Percentiles rank a stretch among this genome's conserved stretches.
Evolutionary conservation across 2,113 vertebrate genomes (phyloP).

Genomic region (Podiceps cristatus): DNA sequence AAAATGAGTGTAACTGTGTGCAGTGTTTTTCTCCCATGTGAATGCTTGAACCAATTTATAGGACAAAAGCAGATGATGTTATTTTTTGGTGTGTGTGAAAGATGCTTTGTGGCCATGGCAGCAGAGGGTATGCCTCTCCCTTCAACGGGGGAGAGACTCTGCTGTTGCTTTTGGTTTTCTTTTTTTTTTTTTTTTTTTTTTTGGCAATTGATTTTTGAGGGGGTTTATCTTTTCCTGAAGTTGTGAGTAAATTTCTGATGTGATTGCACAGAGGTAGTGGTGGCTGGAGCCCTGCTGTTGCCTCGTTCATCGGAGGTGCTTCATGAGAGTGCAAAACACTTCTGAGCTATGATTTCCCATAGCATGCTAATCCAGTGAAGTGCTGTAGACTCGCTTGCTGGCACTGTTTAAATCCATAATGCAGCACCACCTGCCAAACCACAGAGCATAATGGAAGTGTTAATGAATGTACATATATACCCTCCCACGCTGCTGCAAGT

Average conservation of each 20-base stretch:
- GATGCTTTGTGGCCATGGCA: background rate
- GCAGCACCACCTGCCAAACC: conserved; percentile 60
- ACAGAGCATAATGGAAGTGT: conserved; percentile 44
- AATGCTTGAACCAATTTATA: background rate
- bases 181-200: background rate
- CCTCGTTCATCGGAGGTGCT: background rate
- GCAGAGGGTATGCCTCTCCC: background rate
- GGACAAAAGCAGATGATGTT: background rate
- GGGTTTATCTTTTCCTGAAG: background rate
- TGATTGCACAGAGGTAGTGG: background rate
- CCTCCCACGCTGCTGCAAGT: background rate
- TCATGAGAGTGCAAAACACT: background rate
- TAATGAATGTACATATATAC: conserved; percentile 46
- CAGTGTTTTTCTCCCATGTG: background rate
- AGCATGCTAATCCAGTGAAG: conserved; percentile 2
- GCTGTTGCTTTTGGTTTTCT: background rate
- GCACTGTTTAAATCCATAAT: conserved; percentile 53
- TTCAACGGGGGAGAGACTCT: background rate
- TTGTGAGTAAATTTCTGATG: conserved; percentile 20
- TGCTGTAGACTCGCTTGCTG: background rate
- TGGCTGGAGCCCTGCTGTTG: conserved; percentile 4
- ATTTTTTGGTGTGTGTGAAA: background rate
- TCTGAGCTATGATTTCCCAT: conserved; percentile 22
- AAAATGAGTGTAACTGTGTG: background rate
- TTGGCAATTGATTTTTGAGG: background rate